These are phyloP conservation scores for Dryococelus australis DNA, from an alignment of 2,888 invertebrate species.

Conservation along the genomic window DNA sequence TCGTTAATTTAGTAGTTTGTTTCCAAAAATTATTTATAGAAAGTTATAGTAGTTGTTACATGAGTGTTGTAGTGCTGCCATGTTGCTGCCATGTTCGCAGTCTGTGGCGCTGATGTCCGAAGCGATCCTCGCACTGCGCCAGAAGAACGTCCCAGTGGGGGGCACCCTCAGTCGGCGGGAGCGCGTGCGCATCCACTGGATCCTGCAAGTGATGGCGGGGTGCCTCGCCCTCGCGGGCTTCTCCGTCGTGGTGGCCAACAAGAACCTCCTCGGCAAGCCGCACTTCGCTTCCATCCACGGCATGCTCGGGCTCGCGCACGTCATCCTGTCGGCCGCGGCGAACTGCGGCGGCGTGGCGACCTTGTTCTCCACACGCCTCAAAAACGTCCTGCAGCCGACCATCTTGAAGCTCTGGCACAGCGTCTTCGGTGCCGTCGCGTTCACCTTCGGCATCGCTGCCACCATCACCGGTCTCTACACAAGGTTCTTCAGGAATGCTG, in stretches of 20 bases:
- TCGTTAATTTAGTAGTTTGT: no score
- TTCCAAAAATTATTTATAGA: no score
- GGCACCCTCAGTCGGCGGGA: conserved; percentile 34
- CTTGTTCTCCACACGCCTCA: conserved; percentile 33
- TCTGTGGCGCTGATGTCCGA: conserved; percentile 38
- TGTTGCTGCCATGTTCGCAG: conserved; percentile 27
- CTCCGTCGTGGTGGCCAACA: conserved; percentile 38
- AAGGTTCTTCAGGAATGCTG: conserved; percentile 32
- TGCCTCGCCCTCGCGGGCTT: conserved; percentile 40
- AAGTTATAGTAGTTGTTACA: no score
- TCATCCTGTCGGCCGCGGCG: conserved; percentile 35
- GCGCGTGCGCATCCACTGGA: conserved; percentile 40
- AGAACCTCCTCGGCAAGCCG: conserved; percentile 35
- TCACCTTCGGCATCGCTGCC: conserved; percentile 33
- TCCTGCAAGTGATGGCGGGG: conserved; percentile 39
- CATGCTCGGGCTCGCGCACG: conserved; percentile 35
- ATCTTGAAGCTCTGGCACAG: conserved; percentile 39
- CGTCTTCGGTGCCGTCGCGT: conserved; percentile 36
- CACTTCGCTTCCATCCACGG: conserved; percentile 40
- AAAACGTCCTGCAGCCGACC: conserved; percentile 35
- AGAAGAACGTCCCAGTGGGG: conserved; percentile 33
- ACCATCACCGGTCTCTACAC: conserved; percentile 38
- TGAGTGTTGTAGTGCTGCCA: no score
- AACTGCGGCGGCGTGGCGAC: conserved; percentile 39
- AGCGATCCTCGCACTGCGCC: conserved; percentile 39